These are phyloP conservation scores for Pinctada fucata DNA, from an alignment of 2,888 invertebrate genomes.

Conservation along the genomic window DNA sequence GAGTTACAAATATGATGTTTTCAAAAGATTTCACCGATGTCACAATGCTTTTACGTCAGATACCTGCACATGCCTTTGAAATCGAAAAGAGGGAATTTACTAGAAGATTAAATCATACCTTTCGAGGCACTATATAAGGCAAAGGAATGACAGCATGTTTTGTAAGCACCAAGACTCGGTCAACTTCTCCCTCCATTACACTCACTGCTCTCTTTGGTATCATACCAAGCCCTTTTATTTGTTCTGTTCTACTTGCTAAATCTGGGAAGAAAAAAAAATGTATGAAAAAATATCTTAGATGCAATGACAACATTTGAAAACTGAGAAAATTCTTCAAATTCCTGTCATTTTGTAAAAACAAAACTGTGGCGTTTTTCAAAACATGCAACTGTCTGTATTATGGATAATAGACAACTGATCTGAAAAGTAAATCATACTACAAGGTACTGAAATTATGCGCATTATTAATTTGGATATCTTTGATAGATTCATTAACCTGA, in stretches of 20 bases:
- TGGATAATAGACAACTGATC: too few species aligned
- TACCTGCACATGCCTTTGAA: too few species aligned
- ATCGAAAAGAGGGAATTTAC: too few species aligned
- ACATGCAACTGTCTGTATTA: too few species aligned
- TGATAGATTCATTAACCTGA: too few species aligned
- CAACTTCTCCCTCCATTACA: slow-evolving; percentile 98
- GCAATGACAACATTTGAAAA: background rate
- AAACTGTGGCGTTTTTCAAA: too few species aligned
- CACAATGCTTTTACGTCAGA: too few species aligned
- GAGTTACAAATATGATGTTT: too few species aligned
- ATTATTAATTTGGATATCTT: too few species aligned
- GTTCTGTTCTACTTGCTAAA: slow-evolving; percentile 91
- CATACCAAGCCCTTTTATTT: slow-evolving; percentile 94
- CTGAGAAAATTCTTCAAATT: background rate
- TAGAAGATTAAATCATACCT: slow-evolving; percentile 80
- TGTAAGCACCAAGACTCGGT: slow-evolving; percentile 91
- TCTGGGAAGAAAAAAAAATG: slow-evolving; percentile 50
- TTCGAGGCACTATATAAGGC: slow-evolving; percentile 95
- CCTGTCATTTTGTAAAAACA: background rate
- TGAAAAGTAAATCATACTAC: too few species aligned
- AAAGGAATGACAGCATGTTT: slow-evolving; percentile 92
- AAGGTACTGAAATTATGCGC: too few species aligned
- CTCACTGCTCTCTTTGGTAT: slow-evolving; percentile 93
- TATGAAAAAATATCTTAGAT: background rate
- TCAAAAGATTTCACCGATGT: too few species aligned